Evolutionary conservation across 64 coral and sea anemone species (phyloP).

Genomic region (Pocillopora verrucosa): DNA sequence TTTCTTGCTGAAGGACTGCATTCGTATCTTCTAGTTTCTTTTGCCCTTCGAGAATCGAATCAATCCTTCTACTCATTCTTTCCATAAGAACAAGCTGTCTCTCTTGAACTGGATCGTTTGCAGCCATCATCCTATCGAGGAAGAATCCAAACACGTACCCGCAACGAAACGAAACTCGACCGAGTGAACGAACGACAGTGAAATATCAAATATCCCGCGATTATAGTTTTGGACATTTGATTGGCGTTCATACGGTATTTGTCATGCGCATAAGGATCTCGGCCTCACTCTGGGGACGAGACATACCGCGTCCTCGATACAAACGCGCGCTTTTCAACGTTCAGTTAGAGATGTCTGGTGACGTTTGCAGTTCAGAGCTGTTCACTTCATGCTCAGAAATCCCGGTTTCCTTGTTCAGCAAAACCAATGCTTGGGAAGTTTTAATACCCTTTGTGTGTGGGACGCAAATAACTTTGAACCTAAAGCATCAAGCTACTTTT

Average conservation of each 20-base stretch:
- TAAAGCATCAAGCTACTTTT: too few relatives aligned
- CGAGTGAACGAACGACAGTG: too few relatives aligned
- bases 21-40: neutral
- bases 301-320: neutral
- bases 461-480: constrained; percentile 30
- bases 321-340: neutral
- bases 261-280: too few relatives aligned
- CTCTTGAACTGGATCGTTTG: neutral
- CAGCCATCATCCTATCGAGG: neutral
- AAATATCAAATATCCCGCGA: too few relatives aligned
- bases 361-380: neutral
- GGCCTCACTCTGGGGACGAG: too few relatives aligned
- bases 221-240: too few relatives aligned
- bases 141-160: too few relatives aligned
- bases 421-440: constrained; percentile 7
- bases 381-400: neutral
- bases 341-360: neutral
- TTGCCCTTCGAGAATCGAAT: neutral
- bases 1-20: neutral
- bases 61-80: neutral
- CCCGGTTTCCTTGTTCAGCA: too few relatives aligned
- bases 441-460: constrained; percentile 54
- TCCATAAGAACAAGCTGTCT: neutral
- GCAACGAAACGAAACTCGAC: too few relatives aligned
- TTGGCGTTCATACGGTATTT: too few relatives aligned